Base-by-base conservation (phyloP, 2,113 vertebrate species). In the Cercopithecus mona region DNA sequence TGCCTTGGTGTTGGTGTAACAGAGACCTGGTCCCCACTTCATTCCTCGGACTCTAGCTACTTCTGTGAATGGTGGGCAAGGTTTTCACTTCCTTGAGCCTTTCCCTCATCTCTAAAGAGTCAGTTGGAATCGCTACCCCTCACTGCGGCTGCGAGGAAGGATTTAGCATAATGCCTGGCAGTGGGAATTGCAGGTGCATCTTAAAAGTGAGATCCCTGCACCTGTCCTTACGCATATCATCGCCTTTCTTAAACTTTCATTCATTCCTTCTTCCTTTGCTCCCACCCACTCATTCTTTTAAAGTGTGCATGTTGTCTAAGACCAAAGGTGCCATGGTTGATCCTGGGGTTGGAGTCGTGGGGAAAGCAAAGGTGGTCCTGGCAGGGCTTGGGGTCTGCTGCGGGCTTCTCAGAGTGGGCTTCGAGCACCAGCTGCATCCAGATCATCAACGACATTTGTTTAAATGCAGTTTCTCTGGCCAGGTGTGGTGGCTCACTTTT, bases 401-500 rank as follows among this genome's bases (percentile, higher is more conserved):
- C 0, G 0, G 1, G 1, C 2, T 73, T 23, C 48, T 22, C 4
- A 2, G 5, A 64, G 32, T 5, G 8, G 25, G 5, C 6, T 1
- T 17, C 5, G 8, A 6, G 30, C 1, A 20, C 50, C 32, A 0
- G 5, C 55, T 6, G 3, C 23, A 5, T 4, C 0, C 2, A 3
- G 5, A 17, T 8, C 1, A 2, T 4, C n/a, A 12, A 0, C 17
- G 0, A 0, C 2, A 5, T 35, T 22, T 75, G 38, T 14, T 73
- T 32, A 22, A 30, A 5, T 0, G 48, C 12, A 16, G 38, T 43
- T 5, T 57, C 45, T 14, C 23, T 64, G 61, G 61, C 27, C 4
- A 2, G 61, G 61, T 64, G 12, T 64, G 27, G 61, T 64, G 61
- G 61, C 61, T 64, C 2, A 64, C 61, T 64, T 12, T 64, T 30